Base-by-base conservation (phyloP, 2,888 invertebrate species). In the Sepiola atlantica region DNA sequence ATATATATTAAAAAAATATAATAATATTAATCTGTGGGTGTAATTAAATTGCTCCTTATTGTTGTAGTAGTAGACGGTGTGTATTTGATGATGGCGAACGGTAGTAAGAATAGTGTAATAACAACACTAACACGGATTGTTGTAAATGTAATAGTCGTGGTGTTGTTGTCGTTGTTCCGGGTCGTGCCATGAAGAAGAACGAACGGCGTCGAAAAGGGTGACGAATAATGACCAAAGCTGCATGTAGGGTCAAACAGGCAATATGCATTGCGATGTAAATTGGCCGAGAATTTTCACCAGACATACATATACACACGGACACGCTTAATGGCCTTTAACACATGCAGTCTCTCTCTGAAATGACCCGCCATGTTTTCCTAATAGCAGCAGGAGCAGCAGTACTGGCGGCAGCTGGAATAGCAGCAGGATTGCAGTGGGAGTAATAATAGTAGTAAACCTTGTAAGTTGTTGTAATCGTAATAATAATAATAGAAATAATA, bases 231-330 rank as follows among this genome's bases (percentile, higher is more conserved):
- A 16, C 54, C 35, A 45, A 54, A 54, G 54, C 92, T 92, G 92
- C 45, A 92, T 18, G 55, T 55, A 54, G 54, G 14, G 54, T 18
- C 45, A n/a, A 92, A 92, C 92, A 54, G 92, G 92, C 92, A 54
- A 92, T 92, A 45, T 92, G 92, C 92, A 92, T 92, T 92, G 92
- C 92, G 45, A 92, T 92, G 54, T 45, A 54, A 92, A 92, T 45
- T 92, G 92, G 32, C 18, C 55, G 92, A 45, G 45, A 55, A 55
- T n/a, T 55, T 55, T 35, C 54, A 16, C 35, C 92, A 92, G 54
- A 92, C 28, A 92, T 92, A 92, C 45, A n/a, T 92, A 54, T 92
- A 92, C 92, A 77, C 77, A 35, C 92, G 90, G 90, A 16, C 90
- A n/a, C n/a, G 35, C n/a, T 21, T 54, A 92, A 92, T 92, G 55